Conservation (phyloP, 2,113 vertebrate species). For the Calyptommatus sinebrachiatus region DNA sequence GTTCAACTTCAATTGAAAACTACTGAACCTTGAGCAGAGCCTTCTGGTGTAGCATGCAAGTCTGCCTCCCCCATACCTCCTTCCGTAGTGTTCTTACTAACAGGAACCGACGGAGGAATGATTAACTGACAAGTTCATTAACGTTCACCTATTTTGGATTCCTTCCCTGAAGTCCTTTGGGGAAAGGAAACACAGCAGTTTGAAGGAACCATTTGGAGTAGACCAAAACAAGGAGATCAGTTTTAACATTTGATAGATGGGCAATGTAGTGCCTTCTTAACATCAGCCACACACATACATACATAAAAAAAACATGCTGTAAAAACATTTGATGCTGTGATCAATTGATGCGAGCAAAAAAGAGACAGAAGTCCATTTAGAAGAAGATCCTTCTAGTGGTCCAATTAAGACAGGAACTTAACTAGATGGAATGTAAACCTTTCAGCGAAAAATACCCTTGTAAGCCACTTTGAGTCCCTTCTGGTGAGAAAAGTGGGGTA, state of each 20-base stretch:
- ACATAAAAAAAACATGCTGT: no score
- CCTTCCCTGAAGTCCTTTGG: neutral
- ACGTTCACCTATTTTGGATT: constrained; percentile 29
- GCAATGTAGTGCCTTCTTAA: neutral
- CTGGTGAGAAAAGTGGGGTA: no score
- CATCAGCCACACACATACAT: neutral
- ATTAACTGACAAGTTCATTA: constrained; percentile 45
- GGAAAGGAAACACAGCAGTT: constrained; percentile 21
- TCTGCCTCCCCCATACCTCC: constrained; percentile 16
- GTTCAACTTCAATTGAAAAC: constrained; percentile 54
- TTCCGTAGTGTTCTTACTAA: constrained; percentile 32
- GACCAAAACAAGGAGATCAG: neutral
- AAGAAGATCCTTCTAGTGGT: neutral
- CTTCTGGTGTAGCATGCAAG: constrained; percentile 21
- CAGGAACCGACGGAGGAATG: constrained; percentile 36
- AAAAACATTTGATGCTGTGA: neutral
- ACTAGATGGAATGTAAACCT: no score
- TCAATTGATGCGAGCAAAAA: neutral
- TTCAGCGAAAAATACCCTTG: no score
- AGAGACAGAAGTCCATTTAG: neutral
- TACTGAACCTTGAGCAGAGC: neutral
- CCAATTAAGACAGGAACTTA: no score
- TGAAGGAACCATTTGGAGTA: constrained; percentile 1
- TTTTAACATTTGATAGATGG: neutral
- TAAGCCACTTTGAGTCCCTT: no score